phyloP scores from a whole-genome alignment of 2,113 vertebrate genomes.

The cattle (Bos taurus) region DNA sequence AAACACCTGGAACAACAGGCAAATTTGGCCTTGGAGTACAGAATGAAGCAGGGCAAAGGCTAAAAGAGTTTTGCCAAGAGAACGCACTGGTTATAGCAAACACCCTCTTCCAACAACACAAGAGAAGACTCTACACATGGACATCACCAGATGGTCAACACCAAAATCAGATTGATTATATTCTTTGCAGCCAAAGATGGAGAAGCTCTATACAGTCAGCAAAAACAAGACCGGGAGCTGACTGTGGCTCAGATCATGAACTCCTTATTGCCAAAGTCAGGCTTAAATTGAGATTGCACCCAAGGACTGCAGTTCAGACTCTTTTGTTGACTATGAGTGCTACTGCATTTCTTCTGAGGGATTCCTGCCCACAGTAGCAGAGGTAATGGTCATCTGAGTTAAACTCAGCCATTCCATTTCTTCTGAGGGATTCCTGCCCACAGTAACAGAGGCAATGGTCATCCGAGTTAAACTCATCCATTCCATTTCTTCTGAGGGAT shows the following conservation, averaged over 20 bases:
- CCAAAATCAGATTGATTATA: background rate
- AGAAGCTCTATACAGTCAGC: background rate
- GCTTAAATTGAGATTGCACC: background rate
- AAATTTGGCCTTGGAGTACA: accelerated
- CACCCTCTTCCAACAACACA: background rate
- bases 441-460: too few species aligned
- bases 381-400: background rate
- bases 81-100: accelerated
- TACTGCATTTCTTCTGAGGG: background rate
- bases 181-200: background rate
- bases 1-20: background rate
- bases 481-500: background rate
- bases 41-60: background rate
- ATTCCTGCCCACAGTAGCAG: background rate
- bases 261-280: background rate
- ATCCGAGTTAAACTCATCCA: too few species aligned
- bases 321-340: background rate
- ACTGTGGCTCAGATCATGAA: background rate
- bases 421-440: too few species aligned
- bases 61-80: background rate
- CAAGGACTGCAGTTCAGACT: background rate
- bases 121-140: background rate
- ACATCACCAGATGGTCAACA: background rate
- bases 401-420: background rate
- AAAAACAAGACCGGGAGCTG: background rate